A percentile compares a stretch with the other conserved stretches of the same genome.
Evolutionary conservation across 2,797 vertebrate species (phyloP).

Genomic region (Mus caroli): DNA sequence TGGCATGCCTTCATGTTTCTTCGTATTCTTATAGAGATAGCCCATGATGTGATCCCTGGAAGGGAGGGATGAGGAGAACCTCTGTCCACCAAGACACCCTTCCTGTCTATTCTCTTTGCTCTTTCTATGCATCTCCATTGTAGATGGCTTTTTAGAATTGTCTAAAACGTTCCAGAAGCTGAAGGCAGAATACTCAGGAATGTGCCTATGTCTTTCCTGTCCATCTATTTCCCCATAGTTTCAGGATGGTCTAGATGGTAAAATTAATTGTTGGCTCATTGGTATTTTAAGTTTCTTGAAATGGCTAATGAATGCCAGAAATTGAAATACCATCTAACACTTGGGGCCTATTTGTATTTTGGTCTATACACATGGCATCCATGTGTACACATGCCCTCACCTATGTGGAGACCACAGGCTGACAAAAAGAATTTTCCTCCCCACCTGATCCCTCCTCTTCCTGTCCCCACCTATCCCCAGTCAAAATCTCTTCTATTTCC

Average conservation of each 20-base stretch:
- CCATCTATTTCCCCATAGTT: neutral
- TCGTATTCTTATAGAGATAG: neutral
- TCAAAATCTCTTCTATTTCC: neutral
- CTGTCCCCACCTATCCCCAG: neutral
- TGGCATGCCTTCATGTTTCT: neutral
- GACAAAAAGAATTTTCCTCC: neutral
- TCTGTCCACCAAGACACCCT: neutral
- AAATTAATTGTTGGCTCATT: neutral
- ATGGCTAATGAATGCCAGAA: neutral
- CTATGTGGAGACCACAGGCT: neutral
- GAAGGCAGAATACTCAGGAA: neutral
- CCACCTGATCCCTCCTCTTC: neutral
- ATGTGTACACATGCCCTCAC: neutral
- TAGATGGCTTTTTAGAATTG: neutral
- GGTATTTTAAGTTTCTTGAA: neutral
- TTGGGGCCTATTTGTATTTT: neutral
- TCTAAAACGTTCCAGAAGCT: neutral
- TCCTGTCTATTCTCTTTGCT: neutral
- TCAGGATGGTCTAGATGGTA: neutral
- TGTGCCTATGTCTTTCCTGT: neutral
- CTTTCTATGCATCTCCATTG: neutral
- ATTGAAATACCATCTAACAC: neutral
- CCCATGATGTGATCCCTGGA: neutral
- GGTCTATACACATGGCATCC: neutral
- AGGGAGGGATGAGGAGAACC: neutral